Conservation (phyloP, 2,113 vertebrate genomes). For the Perca schrenkii region DNA sequence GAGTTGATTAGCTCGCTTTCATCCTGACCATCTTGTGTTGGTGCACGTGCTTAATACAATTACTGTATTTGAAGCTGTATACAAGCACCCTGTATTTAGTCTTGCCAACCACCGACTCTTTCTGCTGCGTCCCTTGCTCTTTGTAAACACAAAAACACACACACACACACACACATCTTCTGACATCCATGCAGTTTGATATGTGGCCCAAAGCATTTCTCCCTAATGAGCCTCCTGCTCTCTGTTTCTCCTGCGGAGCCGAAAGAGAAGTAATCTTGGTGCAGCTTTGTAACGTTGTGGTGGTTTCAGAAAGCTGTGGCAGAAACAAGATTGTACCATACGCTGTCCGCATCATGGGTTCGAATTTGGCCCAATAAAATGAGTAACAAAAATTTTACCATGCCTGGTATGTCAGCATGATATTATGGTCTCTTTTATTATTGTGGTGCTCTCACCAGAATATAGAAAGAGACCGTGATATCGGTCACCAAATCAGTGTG, state of each 20-base stretch:
- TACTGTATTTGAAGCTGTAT: constrained; percentile 35
- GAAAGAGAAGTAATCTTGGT: constrained; percentile 74
- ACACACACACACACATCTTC: constrained; percentile 49
- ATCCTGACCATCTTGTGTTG: constrained; percentile 26
- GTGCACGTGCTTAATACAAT: constrained; percentile 31
- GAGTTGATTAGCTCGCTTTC: constrained; percentile 56
- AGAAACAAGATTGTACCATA: not conserved
- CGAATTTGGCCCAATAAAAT: not conserved
- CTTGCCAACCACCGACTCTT: constrained; percentile 48
- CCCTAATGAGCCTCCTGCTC: constrained; percentile 79
- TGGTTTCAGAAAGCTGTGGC: not conserved
- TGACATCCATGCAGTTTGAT: constrained; percentile 68
- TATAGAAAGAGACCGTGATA: not conserved
- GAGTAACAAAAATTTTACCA: not conserved
- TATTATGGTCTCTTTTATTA: not conserved
- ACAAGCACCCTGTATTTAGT: constrained; percentile 45
- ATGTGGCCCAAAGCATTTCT: constrained; percentile 73
- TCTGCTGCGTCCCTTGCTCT: constrained; percentile 33
- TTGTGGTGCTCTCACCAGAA: not conserved
- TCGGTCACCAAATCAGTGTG: not conserved
- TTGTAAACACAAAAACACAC: constrained; percentile 41
- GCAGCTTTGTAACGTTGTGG: constrained; percentile 27
- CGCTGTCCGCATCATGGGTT: not conserved
- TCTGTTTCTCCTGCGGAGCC: constrained; percentile 65
- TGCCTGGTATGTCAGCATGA: not conserved